phyloP scores from a whole-genome alignment of 2,888 invertebrate genomes.

The Rhorus exstirpatorius region DNA sequence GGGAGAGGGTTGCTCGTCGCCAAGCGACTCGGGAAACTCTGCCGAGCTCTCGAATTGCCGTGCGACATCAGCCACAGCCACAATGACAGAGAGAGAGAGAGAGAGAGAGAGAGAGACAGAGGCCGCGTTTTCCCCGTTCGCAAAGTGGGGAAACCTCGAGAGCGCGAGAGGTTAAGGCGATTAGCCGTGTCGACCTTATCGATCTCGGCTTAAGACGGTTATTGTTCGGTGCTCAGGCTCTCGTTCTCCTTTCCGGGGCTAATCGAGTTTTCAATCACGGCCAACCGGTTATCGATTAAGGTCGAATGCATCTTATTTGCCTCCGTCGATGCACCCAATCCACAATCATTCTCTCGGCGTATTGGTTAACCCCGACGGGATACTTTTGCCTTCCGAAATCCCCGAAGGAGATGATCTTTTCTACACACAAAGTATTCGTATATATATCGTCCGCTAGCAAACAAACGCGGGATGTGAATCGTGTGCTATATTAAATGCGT shows the following conservation, averaged over 20 bases:
- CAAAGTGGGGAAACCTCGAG: conserved; percentile 61
- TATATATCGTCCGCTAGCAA: background rate
- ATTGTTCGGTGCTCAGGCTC: conserved; percentile 75
- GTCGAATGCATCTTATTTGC: conserved; percentile 66
- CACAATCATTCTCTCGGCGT: conserved; percentile 41
- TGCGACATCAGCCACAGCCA: conserved; percentile 42
- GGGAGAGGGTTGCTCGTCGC: conserved; percentile 36
- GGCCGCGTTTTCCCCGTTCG: conserved; percentile 55
- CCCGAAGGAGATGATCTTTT: conserved; percentile 6
- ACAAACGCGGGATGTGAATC: background rate
- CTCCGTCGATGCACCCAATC: conserved; percentile 36
- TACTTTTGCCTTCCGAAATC: background rate
- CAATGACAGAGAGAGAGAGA: conserved; percentile 33
- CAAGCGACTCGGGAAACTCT: conserved; percentile 59
- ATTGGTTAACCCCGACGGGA: conserved; percentile 50
- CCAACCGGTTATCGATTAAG: conserved; percentile 76
- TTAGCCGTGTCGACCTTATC: conserved; percentile 79
- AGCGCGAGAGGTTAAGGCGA: conserved; percentile 75
- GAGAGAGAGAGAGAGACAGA: conserved; percentile 35
- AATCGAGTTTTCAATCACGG: conserved; percentile 79
- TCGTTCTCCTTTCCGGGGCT: conserved; percentile 65
- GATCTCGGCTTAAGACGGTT: conserved; percentile 78
- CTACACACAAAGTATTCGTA: background rate
- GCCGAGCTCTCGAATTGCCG: conserved; percentile 45
- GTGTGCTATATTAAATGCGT: too few relatives aligned